These are phyloP conservation scores for Aphidius ervi DNA, from an alignment of 1,140 invertebrate genomes.

Conservation along the genomic window DNA sequence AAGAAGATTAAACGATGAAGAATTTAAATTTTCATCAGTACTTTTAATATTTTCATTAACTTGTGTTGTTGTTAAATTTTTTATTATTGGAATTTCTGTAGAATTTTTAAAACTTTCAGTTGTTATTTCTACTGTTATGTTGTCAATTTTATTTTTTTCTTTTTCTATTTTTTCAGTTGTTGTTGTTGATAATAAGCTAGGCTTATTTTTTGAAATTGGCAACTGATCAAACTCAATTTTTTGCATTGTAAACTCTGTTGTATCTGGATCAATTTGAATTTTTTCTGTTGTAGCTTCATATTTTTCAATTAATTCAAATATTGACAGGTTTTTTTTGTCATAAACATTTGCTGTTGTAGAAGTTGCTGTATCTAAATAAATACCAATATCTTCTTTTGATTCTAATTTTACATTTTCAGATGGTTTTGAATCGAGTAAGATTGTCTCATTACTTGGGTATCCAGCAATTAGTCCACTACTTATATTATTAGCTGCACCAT, in stretches of 20 bases:
- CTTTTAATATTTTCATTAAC: too few relatives aligned
- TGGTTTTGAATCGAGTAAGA: neutral
- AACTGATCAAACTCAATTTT: conserved; percentile 11
- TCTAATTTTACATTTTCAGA: conserved; percentile 6
- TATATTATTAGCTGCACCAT: conserved; percentile 28
- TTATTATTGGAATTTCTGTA: too few relatives aligned
- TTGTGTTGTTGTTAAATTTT: too few relatives aligned
- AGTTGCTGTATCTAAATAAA: too few relatives aligned
- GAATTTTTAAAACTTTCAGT: too few relatives aligned
- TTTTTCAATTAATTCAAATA: neutral
- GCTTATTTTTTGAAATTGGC: neutral
- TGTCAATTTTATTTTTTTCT: too few relatives aligned
- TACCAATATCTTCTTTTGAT: conserved; percentile 2
- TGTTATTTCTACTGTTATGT: too few relatives aligned
- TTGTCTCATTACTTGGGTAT: conserved; percentile 3
- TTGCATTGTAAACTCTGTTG: neutral
- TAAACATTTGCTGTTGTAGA: neutral
- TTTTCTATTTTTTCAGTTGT: too few relatives aligned
- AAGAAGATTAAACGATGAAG: too few relatives aligned
- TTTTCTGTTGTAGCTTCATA: neutral
- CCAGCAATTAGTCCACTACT: conserved; percentile 45
- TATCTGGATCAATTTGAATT: neutral
- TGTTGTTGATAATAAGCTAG: too few relatives aligned
- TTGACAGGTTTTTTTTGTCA: neutral
- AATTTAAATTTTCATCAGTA: too few relatives aligned